Evolutionary conservation across 2,113 vertebrate species (phyloP), one percentile per base, ranked within the genome.

Genomic region (Bambusicola thoracicus): DNA sequence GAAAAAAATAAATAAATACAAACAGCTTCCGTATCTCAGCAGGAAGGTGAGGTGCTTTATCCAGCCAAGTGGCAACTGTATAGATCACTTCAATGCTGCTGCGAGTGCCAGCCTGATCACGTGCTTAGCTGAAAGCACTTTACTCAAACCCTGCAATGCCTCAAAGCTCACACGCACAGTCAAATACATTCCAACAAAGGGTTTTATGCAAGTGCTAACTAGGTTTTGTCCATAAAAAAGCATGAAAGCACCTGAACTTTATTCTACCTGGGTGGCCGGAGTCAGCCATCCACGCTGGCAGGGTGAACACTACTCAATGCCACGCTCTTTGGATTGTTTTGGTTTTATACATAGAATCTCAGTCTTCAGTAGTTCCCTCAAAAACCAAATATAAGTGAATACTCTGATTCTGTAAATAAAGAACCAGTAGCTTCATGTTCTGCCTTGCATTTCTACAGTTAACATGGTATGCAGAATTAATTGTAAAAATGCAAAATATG

Each of bases 191-290:
- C 34, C 61, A 25, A 3, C 40, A 51, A 46, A 56, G 15, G 21
- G 17, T 27, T 36, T 68, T 68, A 2, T 4, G 34, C 5, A 29
- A 17, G 0, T 1, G 6, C 40, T 82, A 73, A 51, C 41, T 63
- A 46, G 11, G 11, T 76, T 92, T 62, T 69, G 44, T 8, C 20
- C 51, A 5, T 46, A 56, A 40, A 72, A 61, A 49, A 78, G 59
- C 44, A 55, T 0, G 0, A 3, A 9, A 62, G 21, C 2, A 46
- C 17, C 18, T 74, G 11, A 59, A 82, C 25, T 49, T 46, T 13
- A 11, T 17, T 58, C 48, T 27, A 43, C 10, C 19, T 20, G 46
- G 16, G 8, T 43, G 62, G 36, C 11, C 0, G 0, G 10, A 11
- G n/a, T 58, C 70, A 81, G 70, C 18, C 40, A 63, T 56, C 19